Conservation (phyloP, 1,140 invertebrate genomes). For the Diachasmimorpha longicaudata region DNA sequence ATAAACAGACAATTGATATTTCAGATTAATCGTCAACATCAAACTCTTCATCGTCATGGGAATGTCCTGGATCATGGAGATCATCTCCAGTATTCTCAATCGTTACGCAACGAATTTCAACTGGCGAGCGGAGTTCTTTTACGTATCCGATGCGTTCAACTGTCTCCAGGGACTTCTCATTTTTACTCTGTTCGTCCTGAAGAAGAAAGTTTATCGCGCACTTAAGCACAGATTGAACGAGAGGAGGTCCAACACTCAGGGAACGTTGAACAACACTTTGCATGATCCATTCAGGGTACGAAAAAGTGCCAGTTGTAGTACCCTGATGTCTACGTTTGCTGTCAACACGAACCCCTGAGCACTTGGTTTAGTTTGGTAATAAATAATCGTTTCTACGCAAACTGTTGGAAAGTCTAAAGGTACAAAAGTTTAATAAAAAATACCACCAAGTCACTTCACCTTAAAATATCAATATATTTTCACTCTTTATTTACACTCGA, state of each 20-base stretch:
- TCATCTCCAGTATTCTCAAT: constrained; percentile 63
- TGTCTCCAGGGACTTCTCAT: constrained; percentile 70
- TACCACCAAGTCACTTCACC: too few species aligned
- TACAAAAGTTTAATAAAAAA: too few species aligned
- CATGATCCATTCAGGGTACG: constrained; percentile 41
- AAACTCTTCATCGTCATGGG: constrained; percentile 81
- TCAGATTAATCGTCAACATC: constrained; percentile 71
- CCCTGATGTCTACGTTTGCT: constrained; percentile 41
- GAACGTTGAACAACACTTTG: constrained; percentile 22
- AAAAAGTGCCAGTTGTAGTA: constrained; percentile 43
- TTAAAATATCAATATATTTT: too few species aligned
- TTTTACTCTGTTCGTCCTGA: constrained; percentile 71
- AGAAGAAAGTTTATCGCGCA: constrained; percentile 62
- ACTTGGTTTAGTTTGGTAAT: not conserved
- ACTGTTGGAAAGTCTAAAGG: too few species aligned
- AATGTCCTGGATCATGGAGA: constrained; percentile 73
- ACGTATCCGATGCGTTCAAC: constrained; percentile 67
- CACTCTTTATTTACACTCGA: too few species aligned
- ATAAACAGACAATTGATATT: constrained; percentile 23
- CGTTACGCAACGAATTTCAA: constrained; percentile 23
- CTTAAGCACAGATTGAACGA: constrained; percentile 36
- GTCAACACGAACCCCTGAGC: constrained; percentile 32
- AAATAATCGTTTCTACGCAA: too few species aligned
- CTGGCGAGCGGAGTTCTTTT: constrained; percentile 37
- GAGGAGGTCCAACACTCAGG: not conserved